phyloP scores from a whole-genome alignment of 1,140 invertebrate genomes.

The Nephila pilipes region DNA sequence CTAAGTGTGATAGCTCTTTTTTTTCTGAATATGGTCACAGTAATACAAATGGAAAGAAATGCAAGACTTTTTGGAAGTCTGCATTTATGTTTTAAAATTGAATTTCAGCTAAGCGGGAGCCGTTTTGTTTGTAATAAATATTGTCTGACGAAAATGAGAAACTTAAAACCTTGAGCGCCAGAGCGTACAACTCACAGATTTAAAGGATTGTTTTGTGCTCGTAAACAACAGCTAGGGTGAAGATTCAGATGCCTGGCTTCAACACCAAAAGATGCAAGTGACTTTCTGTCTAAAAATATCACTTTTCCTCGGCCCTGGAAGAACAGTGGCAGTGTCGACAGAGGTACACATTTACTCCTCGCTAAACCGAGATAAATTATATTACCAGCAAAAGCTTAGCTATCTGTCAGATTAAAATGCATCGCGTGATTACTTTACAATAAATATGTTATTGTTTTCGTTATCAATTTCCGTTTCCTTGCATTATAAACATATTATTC shows the following conservation, averaged over 20 bases:
- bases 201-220: constrained; percentile 52
- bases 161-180: neutral
- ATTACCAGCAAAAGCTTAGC: neutral
- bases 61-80: too few relatives aligned
- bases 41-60: too few relatives aligned
- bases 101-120: too few relatives aligned
- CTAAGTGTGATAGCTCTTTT: too few relatives aligned
- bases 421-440: too few relatives aligned
- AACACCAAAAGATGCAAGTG: constrained; percentile 23
- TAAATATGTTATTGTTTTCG: too few relatives aligned
- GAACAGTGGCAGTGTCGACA: neutral
- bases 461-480: too few relatives aligned
- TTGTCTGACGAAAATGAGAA: neutral
- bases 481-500: too few relatives aligned
- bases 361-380: neutral
- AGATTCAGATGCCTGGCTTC: constrained; percentile 66
- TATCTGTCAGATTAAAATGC: too few relatives aligned
- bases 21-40: too few relatives aligned
- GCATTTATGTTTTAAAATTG: too few relatives aligned
- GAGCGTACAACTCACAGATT: neutral
- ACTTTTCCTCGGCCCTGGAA: constrained; percentile 62
- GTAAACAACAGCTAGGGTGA: constrained; percentile 61
- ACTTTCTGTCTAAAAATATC: constrained; percentile 68
- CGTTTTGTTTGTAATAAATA: neutral
- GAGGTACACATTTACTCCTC: neutral